Base-by-base conservation (phyloP, 92 coral and sea anemone species). In the Parazoanthus atlanticus region DNA sequence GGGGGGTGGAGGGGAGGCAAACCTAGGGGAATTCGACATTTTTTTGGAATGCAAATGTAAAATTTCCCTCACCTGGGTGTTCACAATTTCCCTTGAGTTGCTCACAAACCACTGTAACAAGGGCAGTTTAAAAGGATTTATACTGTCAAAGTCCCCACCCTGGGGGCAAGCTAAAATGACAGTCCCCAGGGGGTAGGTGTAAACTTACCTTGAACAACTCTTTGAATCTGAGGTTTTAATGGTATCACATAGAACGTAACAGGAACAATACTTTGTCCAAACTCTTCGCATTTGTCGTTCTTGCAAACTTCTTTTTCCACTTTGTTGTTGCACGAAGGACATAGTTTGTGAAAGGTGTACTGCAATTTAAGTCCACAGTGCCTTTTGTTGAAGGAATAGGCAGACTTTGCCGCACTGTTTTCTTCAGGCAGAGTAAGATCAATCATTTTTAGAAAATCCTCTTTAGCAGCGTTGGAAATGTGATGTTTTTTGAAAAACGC, bases 401-500 rank as follows among this genome's bases (percentile, higher is more conserved):
- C 81, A 12, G 92, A 90, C 3, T 86, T 76, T 17, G 89, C 89
- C 10, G 76, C 78, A 34, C 56, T 69, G 70, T 76, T 86, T 25
- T 46, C 85, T 0, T 32, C 80, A 0, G 92, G 90, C 77, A 90
- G 61, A 9, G 89, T 23, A 16, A 90, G 34, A 28, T 81, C 66
- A 5, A 87, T 15, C 3, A 90, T 10, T 72, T 90, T 90, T n/a
- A 90, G 21, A 43, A 90, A 25, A 58, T 87, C 91, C 30, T 79
- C 65, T 31, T 90, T 90, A 3, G 90, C 91, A 40, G 90, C 75
- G 12, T 90, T 88, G 2, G 93, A 58, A 0, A 38, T 28, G 17
- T 29, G 86, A 41, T 87, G 91, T 74, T 90, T 91, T 71, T 87
- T 87, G 41, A 90, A 90, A 47, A 47, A 79, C 31, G 90, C 91